Evolutionary conservation across 2,888 invertebrate species (phyloP), one percentile per base, ranked within the genome.

Genomic region (Mystacides longicornis): DNA sequence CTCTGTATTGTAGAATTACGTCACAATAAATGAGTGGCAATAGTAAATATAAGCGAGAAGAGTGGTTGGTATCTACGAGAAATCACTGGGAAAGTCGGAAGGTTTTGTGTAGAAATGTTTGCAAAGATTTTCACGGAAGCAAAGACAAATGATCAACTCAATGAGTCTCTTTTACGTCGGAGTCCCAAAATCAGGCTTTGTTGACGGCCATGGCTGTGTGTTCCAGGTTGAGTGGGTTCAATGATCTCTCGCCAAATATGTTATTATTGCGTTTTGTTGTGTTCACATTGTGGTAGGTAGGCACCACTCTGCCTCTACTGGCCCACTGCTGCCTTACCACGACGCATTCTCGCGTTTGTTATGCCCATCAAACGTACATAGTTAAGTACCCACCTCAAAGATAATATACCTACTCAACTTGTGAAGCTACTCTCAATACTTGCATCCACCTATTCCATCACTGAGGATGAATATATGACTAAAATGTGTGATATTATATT

Each of bases 191-290:
- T 37, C 3, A 37, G 37, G 37, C 37, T 7, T 37, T 19, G 45
- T 45, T 21, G 9, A 45, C 21, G 20, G 20, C 3, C 16, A 21
- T 45, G 18, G 20, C 4, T 45, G 9, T 45, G 11, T 21, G 14
- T 45, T 52, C 56, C 59, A 49, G 57, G 59, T 57, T 59, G 57
- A 18, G 31, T 23, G 46, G 50, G 59, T 57, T 59, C 55, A 51
- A 55, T 57, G 59, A 54, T 54, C 59, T 51, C 55, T 43, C 51
- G 59, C 59, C 59, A 59, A 59, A 59, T 55, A 55, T 53, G 31
- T 48, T 20, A 37, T 37, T 37, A 16, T 37, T 37, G 37, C 37
- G 37, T 7, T 14, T 37, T 37, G 37, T 14, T n/a, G n/a, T n/a
- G n/a, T n/a, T n/a, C n/a, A n/a, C n/a, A n/a, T n/a, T n/a, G n/a